These are phyloP conservation scores for Ataeniobius toweri DNA, from an alignment of 2,797 vertebrate species.

Conservation along the genomic window DNA sequence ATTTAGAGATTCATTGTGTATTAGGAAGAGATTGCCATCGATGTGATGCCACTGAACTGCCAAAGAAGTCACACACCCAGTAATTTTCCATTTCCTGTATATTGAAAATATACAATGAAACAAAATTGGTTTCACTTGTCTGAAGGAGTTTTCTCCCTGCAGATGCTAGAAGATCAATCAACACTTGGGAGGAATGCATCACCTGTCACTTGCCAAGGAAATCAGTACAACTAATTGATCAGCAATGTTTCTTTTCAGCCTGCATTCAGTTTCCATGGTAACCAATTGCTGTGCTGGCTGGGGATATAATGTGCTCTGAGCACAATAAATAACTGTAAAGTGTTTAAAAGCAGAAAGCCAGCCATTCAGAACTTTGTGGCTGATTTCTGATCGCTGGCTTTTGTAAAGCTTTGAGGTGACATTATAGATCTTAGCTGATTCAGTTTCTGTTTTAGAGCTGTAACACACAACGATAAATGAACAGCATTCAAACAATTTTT, in stretches of 20 bases:
- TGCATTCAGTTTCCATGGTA: neutral
- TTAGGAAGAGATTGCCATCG: neutral
- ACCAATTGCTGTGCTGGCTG: neutral
- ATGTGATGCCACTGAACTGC: no score
- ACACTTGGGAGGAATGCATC: neutral
- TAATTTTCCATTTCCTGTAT: neutral
- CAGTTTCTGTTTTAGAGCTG: no score
- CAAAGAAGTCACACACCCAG: neutral
- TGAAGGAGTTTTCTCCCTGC: neutral
- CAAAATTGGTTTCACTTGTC: neutral
- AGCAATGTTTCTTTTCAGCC: neutral
- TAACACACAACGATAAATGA: no score
- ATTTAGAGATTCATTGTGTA: neutral
- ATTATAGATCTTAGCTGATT: no score
- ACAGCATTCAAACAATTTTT: no score
- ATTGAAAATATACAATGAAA: neutral
- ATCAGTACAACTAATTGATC: neutral
- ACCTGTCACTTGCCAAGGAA: neutral
- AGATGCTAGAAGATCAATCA: neutral
- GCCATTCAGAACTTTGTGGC: neutral
- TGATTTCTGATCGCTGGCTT: neutral
- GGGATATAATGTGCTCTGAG: neutral
- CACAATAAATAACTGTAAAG: neutral
- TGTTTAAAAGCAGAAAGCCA: neutral
- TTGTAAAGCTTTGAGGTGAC: no score